phyloP scores from a whole-genome alignment of 2,888 invertebrate genomes.

The Epinotia brunnichana region DNA sequence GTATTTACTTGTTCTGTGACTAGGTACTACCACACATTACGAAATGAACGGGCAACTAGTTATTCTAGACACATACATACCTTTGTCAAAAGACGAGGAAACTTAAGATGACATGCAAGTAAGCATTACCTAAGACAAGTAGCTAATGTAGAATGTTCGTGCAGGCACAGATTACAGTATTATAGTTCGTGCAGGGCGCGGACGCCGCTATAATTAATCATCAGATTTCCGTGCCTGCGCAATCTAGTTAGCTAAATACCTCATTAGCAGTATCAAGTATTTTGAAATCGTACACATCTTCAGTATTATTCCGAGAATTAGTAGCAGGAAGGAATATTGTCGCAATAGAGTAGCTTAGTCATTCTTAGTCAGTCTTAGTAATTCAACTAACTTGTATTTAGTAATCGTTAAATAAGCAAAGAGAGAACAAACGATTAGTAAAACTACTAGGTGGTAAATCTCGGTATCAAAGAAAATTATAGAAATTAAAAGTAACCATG shows the following conservation, averaged over 20 bases:
- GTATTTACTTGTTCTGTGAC: too few species aligned
- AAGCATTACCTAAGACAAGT: not conserved
- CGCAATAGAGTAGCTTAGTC: slow-evolving; percentile 7
- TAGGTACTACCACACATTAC: too few species aligned
- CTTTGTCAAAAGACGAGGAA: not conserved
- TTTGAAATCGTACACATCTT: not conserved
- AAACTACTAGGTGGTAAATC: too few species aligned
- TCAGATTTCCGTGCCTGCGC: not conserved
- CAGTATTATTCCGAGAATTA: slow-evolving; percentile 14
- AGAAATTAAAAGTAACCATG: too few species aligned
- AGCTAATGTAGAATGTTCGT: slow-evolving; percentile 3
- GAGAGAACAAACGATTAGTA: too few species aligned
- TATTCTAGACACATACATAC: not conserved
- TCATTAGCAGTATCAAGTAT: slow-evolving; percentile 8
- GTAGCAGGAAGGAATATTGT: not conserved
- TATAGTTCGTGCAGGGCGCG: not conserved
- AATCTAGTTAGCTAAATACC: not conserved
- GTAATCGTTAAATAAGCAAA: not conserved
- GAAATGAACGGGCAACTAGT: too few species aligned
- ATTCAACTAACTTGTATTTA: too few species aligned
- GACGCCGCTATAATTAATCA: not conserved
- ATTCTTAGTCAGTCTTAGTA: too few species aligned
- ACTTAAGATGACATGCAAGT: slow-evolving; percentile 11
- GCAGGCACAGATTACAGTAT: too few species aligned
- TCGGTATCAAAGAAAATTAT: too few species aligned